Percentiles rank a stretch among this genome's conserved stretches.
These are phyloP conservation scores for Stratiomys singularior DNA, from an alignment of 2,888 invertebrate species.

Conservation along the genomic window DNA sequence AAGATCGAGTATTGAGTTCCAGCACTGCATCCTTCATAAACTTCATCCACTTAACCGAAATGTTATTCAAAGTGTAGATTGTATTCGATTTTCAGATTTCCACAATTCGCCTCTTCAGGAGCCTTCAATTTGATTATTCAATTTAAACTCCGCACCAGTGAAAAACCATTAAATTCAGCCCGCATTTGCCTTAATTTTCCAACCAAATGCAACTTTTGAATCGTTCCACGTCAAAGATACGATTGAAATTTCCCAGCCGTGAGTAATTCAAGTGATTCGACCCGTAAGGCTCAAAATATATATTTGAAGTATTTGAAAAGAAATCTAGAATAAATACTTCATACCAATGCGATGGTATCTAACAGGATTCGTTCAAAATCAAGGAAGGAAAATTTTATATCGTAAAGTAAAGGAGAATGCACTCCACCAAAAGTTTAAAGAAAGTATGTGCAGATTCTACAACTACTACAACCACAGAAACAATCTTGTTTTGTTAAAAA, in stretches of 20 bases:
- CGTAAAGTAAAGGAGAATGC: too few species aligned
- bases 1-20: not conserved
- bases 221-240: not conserved
- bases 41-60: not conserved
- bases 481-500: too few species aligned
- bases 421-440: too few species aligned
- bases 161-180: not conserved
- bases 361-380: too few species aligned
- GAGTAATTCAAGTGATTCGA: not conserved
- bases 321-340: too few species aligned
- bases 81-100: not conserved
- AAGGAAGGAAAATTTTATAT: too few species aligned
- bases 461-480: too few species aligned
- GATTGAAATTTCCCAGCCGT: not conserved
- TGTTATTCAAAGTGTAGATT: not conserved
- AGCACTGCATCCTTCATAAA: not conserved
- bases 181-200: not conserved
- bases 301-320: too few species aligned
- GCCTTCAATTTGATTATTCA: constrained; percentile 3
- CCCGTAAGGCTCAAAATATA: too few species aligned
- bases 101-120: not conserved
- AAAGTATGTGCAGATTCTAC: too few species aligned
- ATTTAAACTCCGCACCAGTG: not conserved
- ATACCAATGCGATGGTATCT: too few species aligned
- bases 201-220: not conserved